A percentile compares a stretch with the other conserved stretches of the same genome.
These are phyloP conservation scores for Bostrychus sinensis DNA, from an alignment of 2,113 vertebrate species.

Conservation along the genomic window DNA sequence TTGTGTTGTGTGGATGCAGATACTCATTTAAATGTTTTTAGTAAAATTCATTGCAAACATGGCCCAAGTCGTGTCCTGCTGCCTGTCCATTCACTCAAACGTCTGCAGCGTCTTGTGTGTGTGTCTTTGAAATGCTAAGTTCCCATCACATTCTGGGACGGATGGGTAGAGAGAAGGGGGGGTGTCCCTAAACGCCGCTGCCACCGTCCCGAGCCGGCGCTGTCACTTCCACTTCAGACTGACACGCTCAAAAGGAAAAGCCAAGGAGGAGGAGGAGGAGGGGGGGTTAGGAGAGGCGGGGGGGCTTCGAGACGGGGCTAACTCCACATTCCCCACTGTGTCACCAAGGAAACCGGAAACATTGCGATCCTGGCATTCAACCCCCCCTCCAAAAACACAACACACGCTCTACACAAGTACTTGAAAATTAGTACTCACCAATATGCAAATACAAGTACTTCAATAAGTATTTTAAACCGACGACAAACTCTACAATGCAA, in stretches of 20 bases:
- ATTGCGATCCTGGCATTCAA: slow-evolving; percentile 66
- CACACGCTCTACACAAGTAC: no score
- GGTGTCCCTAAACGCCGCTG: slow-evolving; percentile 60
- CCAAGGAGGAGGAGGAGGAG: slow-evolving; percentile 23
- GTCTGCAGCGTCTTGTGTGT: slow-evolving; percentile 38
- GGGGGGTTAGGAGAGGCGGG: slow-evolving; percentile 47
- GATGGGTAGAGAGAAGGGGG: no score
- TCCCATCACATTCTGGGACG: slow-evolving; percentile 58
- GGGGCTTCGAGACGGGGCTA: slow-evolving; percentile 68
- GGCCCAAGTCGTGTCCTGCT: no score
- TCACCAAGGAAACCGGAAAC: slow-evolving; percentile 83
- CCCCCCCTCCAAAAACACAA: slow-evolving; percentile 30
- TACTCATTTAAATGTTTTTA: no score
- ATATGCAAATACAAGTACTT: no score
- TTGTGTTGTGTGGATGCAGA: no score
- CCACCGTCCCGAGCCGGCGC: slow-evolving; percentile 40
- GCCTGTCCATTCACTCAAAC: slow-evolving; percentile 33
- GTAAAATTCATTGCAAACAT: no score
- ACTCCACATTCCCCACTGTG: slow-evolving; percentile 72
- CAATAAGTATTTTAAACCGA: no score
- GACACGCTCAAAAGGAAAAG: slow-evolving; percentile 70
- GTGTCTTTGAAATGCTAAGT: slow-evolving; percentile 77
- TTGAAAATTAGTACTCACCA: background rate
- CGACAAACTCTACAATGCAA: no score
- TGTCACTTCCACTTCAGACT: slow-evolving; percentile 78